Conservation (phyloP, 2,888 invertebrate species). For the Agrochola circellaris region DNA sequence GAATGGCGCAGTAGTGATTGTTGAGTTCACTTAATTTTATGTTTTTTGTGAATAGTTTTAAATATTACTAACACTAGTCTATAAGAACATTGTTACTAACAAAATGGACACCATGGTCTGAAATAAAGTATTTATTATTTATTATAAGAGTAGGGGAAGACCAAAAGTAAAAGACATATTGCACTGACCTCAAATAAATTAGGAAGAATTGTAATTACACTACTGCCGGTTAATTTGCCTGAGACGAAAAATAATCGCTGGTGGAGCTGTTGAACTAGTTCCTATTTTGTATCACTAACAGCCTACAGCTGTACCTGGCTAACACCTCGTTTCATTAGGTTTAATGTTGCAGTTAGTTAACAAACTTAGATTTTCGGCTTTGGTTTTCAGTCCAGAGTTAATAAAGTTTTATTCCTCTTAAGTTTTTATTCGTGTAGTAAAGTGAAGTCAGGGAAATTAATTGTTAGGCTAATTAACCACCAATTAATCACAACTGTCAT, state of each 20-base stretch:
- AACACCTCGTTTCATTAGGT: constrained; percentile 41
- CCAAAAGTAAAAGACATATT: too few relatives aligned
- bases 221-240: not conserved
- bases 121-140: too few relatives aligned
- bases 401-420: constrained; percentile 1
- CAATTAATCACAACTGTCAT: not conserved
- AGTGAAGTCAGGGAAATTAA: not conserved
- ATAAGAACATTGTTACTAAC: too few relatives aligned
- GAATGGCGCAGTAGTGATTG: too few relatives aligned
- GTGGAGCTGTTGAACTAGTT: not conserved
- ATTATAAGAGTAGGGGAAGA: too few relatives aligned
- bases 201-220: too few relatives aligned
- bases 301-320: constrained; percentile 19
- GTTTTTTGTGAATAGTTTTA: too few relatives aligned
- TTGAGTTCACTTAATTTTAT: too few relatives aligned
- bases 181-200: not conserved
- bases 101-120: too few relatives aligned
- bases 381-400: not conserved
- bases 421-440: not conserved
- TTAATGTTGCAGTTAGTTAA: constrained; percentile 19
- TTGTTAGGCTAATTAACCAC: not conserved
- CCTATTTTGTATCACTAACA: constrained; percentile 31
- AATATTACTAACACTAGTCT: too few relatives aligned
- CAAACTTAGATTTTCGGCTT: constrained; percentile 24
- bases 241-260: not conserved